Percentiles rank a stretch among this genome's conserved stretches.
These are phyloP conservation scores for Poecilia wingei DNA, from an alignment of 2,797 vertebrate genomes.

Conservation along the genomic window DNA sequence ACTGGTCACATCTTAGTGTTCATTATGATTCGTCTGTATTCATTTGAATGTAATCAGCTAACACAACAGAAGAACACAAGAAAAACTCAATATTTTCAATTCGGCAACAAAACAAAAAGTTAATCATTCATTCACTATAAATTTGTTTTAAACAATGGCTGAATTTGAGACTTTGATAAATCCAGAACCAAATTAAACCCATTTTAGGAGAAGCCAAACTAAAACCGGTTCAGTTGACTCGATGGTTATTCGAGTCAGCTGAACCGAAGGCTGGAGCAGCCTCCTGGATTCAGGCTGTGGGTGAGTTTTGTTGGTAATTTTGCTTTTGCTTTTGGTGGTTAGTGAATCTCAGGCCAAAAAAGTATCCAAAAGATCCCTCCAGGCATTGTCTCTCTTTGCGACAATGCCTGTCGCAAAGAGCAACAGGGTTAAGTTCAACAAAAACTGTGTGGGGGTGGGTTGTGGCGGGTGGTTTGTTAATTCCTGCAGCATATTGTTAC, in stretches of 20 bases:
- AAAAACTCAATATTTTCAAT: background rate
- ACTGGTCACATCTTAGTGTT: background rate
- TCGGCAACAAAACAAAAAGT: background rate
- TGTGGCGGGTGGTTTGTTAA: background rate
- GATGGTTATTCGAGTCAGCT: too few species aligned
- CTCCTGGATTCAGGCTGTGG: background rate
- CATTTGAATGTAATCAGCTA: background rate
- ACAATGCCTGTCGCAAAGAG: background rate
- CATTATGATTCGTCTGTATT: too few species aligned
- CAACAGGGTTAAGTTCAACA: background rate
- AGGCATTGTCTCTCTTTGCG: background rate
- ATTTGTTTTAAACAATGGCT: background rate
- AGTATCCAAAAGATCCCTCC: background rate
- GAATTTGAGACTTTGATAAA: background rate
- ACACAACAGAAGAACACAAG: background rate
- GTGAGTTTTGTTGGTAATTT: background rate
- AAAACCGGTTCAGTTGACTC: background rate
- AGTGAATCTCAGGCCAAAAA: background rate
- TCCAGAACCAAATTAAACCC: background rate
- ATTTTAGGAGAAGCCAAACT: background rate
- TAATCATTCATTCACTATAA: background rate
- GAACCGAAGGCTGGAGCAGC: background rate
- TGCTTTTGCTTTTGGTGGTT: background rate
- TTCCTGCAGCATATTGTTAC: background rate
- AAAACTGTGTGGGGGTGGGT: background rate